Conservation (phyloP, 2,797 vertebrate genomes). For the Rhabdomys pumilio region DNA sequence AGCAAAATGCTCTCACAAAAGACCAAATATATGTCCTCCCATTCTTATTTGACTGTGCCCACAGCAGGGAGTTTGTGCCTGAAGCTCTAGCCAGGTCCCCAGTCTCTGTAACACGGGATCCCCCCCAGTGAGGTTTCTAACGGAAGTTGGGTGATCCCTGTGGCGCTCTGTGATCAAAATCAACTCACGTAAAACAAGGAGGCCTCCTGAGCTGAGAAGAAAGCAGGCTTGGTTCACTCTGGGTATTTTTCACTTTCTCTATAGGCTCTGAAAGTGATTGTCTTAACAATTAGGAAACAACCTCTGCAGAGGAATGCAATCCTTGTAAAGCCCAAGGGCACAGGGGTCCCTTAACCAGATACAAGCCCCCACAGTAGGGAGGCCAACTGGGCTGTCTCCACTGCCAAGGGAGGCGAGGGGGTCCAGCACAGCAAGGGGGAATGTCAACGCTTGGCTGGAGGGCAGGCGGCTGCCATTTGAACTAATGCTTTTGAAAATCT, state of each 20-base stretch:
- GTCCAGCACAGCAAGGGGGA: neutral
- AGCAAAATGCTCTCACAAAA: constrained; percentile 56
- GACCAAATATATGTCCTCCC: neutral
- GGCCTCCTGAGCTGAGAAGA: neutral
- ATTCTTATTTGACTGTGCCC: neutral
- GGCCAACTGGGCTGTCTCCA: neutral
- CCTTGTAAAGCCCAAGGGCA: constrained; percentile 59
- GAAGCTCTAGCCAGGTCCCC: neutral
- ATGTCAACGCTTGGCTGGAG: neutral
- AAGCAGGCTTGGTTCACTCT: constrained; percentile 33
- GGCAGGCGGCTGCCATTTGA: constrained; percentile 68
- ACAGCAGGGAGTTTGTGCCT: neutral
- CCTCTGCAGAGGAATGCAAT: neutral
- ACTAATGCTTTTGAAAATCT: constrained; percentile 77
- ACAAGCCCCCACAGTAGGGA: neutral
- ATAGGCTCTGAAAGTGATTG: constrained; percentile 53
- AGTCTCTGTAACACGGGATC: neutral
- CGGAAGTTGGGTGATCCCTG: neutral
- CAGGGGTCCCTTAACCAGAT: constrained; percentile 23
- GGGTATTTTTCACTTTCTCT: neutral
- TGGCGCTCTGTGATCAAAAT: constrained; percentile 29
- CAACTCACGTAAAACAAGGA: constrained; percentile 21
- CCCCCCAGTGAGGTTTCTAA: neutral
- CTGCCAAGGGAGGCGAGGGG: neutral
- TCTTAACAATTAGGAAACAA: constrained; percentile 39